These are phyloP conservation scores for Anisognathus igniventris DNA, from an alignment of 2,797 vertebrate species.

Conservation along the genomic window DNA sequence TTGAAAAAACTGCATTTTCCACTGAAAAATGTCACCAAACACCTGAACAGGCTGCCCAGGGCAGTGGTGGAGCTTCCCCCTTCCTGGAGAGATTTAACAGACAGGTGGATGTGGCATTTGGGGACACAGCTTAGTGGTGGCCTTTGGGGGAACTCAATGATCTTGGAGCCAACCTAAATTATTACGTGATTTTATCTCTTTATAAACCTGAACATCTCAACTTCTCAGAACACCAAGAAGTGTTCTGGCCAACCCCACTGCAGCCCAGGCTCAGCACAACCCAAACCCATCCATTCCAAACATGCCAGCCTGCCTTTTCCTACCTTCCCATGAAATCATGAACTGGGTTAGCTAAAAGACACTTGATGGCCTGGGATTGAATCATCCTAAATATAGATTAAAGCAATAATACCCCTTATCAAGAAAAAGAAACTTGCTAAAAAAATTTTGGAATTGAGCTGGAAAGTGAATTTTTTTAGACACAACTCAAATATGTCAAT, in stretches of 20 bases:
- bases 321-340: not conserved
- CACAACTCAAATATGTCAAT: not conserved
- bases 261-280: accelerated
- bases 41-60: not conserved
- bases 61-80: not conserved
- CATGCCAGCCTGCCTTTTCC: not conserved
- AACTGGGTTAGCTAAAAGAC: not conserved
- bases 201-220: not conserved
- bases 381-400: not conserved
- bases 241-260: accelerated
- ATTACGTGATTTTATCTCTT: not conserved
- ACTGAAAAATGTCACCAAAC: not conserved
- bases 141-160: not conserved
- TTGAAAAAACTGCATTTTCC: not conserved
- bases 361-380: not conserved
- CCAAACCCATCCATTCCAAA: accelerated
- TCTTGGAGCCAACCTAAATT: not conserved
- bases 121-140: not conserved
- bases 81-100: not conserved
- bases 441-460: not conserved
- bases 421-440: not conserved
- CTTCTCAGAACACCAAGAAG: accelerated
- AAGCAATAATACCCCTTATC: not conserved
- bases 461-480: not conserved
- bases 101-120: not conserved